Percentiles rank a stretch among this genome's conserved stretches.
phyloP scores from a whole-genome alignment of 2,888 invertebrate species.

The Volucella bombylans region DNA sequence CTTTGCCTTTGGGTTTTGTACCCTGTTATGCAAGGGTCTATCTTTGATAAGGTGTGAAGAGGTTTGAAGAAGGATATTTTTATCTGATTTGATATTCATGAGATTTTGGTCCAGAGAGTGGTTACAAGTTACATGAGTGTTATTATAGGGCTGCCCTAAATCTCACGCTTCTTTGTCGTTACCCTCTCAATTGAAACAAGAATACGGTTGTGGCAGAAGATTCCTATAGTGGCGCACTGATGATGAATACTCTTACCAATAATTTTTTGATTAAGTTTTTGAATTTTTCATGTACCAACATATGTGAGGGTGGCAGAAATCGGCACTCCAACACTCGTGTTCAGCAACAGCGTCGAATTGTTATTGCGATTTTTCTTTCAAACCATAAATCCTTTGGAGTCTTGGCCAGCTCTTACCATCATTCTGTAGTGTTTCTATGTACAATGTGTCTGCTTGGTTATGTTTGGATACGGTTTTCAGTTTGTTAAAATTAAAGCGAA shows the following conservation, averaged over 20 bases:
- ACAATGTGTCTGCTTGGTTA: too few relatives aligned
- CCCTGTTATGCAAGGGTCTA: slow-evolving; percentile 33
- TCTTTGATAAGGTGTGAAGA: slow-evolving; percentile 53
- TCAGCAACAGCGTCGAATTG: neutral
- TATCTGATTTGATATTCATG: slow-evolving; percentile 72
- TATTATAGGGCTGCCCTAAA: slow-evolving; percentile 33
- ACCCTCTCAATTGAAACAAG: slow-evolving; percentile 8
- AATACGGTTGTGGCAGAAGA: neutral
- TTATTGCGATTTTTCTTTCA: slow-evolving; percentile 15
- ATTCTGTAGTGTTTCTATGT: neutral
- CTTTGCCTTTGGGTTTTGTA: neutral
- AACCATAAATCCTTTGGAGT: slow-evolving; percentile 55
- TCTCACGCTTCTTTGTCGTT: slow-evolving; percentile 39
- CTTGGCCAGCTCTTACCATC: neutral
- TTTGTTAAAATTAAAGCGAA: slow-evolving; percentile 56
- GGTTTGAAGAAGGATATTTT: slow-evolving; percentile 48
- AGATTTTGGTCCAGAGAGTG: slow-evolving; percentile 62
- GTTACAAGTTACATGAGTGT: slow-evolving; percentile 63
- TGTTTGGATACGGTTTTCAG: slow-evolving; percentile 2
- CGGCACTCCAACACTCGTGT: neutral
- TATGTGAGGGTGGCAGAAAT: neutral
- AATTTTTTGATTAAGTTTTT: slow-evolving; percentile 70
- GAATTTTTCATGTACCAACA: slow-evolving; percentile 53
- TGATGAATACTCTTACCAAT: slow-evolving; percentile 66
- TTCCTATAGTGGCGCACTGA: slow-evolving; percentile 4